Evolutionary conservation across 2,888 invertebrate species (phyloP).

Genomic region (Horisme vitalbata): DNA sequence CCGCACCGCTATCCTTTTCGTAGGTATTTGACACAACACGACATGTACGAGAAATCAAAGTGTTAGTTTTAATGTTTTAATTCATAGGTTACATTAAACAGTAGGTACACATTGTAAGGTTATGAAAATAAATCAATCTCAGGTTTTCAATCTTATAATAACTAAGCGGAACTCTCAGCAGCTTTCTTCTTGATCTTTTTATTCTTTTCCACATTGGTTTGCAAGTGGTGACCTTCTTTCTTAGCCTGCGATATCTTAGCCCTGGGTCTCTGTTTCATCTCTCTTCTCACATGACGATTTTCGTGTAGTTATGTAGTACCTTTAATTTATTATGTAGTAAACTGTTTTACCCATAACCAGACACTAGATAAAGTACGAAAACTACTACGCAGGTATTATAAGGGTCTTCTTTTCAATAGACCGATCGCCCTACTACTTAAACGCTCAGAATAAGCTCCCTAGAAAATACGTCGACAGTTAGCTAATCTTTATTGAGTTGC

Average conservation of each 20-base stretch:
- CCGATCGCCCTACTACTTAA: neutral
- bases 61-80: no score
- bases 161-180: conserved; percentile 29
- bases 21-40: no score
- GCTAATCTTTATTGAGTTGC: neutral
- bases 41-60: no score
- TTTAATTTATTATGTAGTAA: no score
- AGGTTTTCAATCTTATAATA: no score
- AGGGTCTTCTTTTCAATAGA: neutral
- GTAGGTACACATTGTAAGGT: no score
- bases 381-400: no score
- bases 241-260: conserved; percentile 96
- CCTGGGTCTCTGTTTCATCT: conserved; percentile 91
- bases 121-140: neutral
- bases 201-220: conserved; percentile 90
- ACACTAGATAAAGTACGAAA: no score
- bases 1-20: no score
- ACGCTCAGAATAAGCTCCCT: neutral
- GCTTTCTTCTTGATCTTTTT: conserved; percentile 84
- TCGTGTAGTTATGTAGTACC: no score
- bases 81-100: neutral
- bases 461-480: neutral
- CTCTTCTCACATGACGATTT: no score
- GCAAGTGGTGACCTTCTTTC: conserved; percentile 94
- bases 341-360: no score